These are phyloP conservation scores for Mayetiola destructor DNA, from an alignment of 2,888 invertebrate genomes.

Conservation along the genomic window DNA sequence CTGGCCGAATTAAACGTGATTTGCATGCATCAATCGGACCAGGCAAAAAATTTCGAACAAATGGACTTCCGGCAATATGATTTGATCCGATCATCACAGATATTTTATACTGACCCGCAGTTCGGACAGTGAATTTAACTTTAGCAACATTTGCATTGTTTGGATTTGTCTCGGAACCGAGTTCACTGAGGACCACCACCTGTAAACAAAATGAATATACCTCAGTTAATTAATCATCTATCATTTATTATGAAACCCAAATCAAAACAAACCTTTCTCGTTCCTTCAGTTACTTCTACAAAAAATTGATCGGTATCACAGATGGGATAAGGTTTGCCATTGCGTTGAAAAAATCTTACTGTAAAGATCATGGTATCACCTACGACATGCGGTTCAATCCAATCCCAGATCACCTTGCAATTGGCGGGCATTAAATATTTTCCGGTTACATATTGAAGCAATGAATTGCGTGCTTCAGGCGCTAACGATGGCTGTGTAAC, in stretches of 20 bases:
- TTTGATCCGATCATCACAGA: slow-evolving; percentile 69
- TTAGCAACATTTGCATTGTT: slow-evolving; percentile 72
- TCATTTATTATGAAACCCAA: neutral
- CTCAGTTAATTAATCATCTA: neutral
- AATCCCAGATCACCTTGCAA: slow-evolving; percentile 70
- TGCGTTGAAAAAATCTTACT: slow-evolving; percentile 80
- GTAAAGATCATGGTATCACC: slow-evolving; percentile 86
- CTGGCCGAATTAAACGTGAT: slow-evolving; percentile 68
- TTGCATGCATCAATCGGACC: slow-evolving; percentile 71
- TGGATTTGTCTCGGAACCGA: slow-evolving; percentile 76
- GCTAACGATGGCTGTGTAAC: slow-evolving; percentile 83
- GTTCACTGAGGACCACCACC: slow-evolving; percentile 71
- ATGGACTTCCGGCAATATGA: slow-evolving; percentile 75
- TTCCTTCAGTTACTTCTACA: slow-evolving; percentile 75
- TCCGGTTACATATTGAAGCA: slow-evolving; percentile 81
- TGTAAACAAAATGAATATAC: slow-evolving; percentile 27
- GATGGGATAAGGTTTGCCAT: slow-evolving; percentile 87
- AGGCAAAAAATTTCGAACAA: slow-evolving; percentile 65
- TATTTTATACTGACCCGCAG: slow-evolving; percentile 78
- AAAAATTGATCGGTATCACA: slow-evolving; percentile 83
- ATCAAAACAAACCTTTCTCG: slow-evolving; percentile 45
- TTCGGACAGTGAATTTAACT: slow-evolving; percentile 83
- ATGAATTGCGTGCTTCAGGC: slow-evolving; percentile 78
- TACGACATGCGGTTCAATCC: slow-evolving; percentile 78
- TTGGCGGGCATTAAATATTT: slow-evolving; percentile 79